A percentile compares a stretch with the other conserved stretches of the same genome.
Evolutionary conservation across 2,888 invertebrate species (phyloP).

Genomic region (Gryllus longicercus): DNA sequence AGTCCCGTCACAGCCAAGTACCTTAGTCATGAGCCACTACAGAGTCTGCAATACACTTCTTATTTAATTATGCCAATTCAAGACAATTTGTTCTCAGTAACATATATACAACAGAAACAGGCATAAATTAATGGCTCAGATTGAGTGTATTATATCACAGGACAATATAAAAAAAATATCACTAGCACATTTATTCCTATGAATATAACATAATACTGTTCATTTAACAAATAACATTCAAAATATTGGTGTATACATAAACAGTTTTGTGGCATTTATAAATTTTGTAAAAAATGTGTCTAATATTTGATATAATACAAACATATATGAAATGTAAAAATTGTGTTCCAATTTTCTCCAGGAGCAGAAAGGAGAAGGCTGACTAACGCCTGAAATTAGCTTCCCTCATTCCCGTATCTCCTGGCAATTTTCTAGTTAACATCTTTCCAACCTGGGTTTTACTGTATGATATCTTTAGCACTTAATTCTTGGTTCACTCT

Average conservation of each 20-base stretch:
- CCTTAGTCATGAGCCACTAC: neutral
- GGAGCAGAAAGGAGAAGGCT: neutral
- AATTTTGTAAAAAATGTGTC: slow-evolving; percentile 17
- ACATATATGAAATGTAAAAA: slow-evolving; percentile 9
- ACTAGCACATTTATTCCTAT: slow-evolving; percentile 8
- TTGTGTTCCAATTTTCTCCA: slow-evolving; percentile 11
- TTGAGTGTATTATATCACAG: slow-evolving; percentile 17
- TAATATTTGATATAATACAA: slow-evolving; percentile 11
- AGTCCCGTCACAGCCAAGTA: slow-evolving; percentile 19
- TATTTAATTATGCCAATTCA: neutral
- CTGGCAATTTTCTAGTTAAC: slow-evolving; percentile 19
- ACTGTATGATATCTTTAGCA: slow-evolving; percentile 26
- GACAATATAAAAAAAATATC: slow-evolving; percentile 1
- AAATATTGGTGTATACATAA: slow-evolving; percentile 17
- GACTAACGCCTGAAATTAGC: neutral
- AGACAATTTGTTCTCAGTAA: slow-evolving; percentile 2
- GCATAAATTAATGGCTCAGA: slow-evolving; percentile 2
- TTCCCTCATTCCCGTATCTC: neutral
- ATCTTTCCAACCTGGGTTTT: slow-evolving; percentile 25
- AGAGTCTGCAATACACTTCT: neutral
- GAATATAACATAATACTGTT: slow-evolving; percentile 17
- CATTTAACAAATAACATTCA: slow-evolving; percentile 17
- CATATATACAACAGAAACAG: neutral
- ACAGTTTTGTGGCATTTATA: slow-evolving; percentile 17
- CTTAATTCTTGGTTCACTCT: slow-evolving; percentile 32